Percentiles rank a stretch among this genome's conserved stretches.
phyloP scores from a whole-genome alignment of 2,113 vertebrate genomes.

The Marmota monax region DNA sequence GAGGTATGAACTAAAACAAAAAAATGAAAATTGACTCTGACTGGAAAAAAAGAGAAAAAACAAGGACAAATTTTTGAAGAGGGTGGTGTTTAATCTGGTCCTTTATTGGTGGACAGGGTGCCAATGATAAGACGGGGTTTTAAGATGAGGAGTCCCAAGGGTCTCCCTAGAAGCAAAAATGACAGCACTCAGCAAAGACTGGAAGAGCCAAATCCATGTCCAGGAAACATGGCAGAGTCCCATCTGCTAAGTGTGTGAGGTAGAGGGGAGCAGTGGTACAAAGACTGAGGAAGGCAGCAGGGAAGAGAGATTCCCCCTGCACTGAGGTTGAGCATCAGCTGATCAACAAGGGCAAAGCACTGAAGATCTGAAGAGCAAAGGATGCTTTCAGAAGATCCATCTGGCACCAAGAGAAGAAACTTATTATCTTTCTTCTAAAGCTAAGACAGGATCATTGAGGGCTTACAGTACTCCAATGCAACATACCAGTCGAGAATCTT shows the following conservation, averaged over 20 bases:
- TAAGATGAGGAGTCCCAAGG: background rate
- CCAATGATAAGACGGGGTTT: background rate
- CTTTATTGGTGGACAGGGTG: background rate
- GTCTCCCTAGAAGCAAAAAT: background rate
- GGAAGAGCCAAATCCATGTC: background rate
- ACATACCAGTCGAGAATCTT: background rate
- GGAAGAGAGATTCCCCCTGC: background rate
- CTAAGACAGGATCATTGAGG: background rate
- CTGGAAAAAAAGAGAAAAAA: background rate
- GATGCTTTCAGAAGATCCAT: background rate
- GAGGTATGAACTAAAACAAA: background rate
- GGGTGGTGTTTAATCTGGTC: background rate
- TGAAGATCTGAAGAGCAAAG: background rate
- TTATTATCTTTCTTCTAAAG: constrained; percentile 2
- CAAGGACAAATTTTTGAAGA: background rate
- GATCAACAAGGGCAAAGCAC: background rate
- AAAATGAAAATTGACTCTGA: background rate
- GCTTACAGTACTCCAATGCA: background rate
- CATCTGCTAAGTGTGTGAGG: background rate
- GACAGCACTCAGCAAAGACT: background rate
- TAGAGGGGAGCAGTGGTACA: fast-evolving
- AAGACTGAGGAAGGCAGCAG: background rate
- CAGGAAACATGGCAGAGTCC: background rate
- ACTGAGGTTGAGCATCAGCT: background rate
- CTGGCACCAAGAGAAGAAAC: background rate